Evolutionary conservation across 2,797 vertebrate species (phyloP).

Genomic region (Loris lydekkerianus): DNA sequence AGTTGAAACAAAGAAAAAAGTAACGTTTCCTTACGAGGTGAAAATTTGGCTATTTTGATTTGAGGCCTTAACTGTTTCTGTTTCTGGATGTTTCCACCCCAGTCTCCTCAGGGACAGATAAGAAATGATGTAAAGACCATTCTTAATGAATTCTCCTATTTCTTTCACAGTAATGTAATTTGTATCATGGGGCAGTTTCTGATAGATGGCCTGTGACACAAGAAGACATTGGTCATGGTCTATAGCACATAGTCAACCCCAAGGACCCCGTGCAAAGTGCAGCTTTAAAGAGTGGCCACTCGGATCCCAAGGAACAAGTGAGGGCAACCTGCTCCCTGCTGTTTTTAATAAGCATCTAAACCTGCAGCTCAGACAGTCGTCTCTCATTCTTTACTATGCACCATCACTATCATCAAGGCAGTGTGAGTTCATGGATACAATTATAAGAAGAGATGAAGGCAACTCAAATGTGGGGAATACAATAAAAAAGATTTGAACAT

Average conservation of each 20-base stretch:
- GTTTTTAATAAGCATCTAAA: neutral
- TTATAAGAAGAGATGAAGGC: neutral
- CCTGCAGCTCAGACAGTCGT: neutral
- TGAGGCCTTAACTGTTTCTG: neutral
- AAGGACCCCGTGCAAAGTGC: neutral
- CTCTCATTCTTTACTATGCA: neutral
- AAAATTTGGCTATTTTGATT: neutral
- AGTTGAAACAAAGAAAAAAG: conserved; percentile 34
- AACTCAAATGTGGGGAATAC: neutral
- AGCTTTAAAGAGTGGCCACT: neutral
- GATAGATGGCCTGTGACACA: neutral
- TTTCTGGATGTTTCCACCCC: conserved; percentile 27
- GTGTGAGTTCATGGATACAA: neutral
- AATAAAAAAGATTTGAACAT: neutral
- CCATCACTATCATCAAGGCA: neutral
- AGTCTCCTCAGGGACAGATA: neutral
- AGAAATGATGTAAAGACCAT: neutral
- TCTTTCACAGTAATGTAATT: neutral
- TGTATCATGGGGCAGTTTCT: neutral
- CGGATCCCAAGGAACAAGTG: neutral
- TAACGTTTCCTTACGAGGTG: conserved; percentile 16
- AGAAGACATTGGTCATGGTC: neutral
- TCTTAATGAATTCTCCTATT: neutral
- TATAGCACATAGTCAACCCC: neutral
- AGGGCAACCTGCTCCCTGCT: accelerated